Evolutionary conservation across 2,113 vertebrate species (phyloP).

Genomic region (Corvus moneduloides): DNA sequence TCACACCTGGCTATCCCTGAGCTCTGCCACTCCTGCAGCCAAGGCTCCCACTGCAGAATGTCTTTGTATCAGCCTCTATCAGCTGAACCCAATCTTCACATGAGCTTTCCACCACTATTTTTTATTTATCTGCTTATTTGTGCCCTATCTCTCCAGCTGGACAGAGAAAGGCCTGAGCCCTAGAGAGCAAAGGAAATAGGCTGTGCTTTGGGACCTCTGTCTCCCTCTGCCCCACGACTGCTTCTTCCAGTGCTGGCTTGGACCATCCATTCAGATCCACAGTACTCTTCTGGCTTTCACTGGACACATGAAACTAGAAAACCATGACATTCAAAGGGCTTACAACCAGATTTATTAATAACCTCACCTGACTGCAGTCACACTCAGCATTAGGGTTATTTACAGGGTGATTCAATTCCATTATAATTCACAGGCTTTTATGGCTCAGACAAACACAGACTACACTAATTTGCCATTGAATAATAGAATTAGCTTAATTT

Average conservation of each 20-base stretch:
- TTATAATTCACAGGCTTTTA: not conserved
- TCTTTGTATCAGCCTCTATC: not conserved
- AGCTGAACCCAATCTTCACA: not conserved
- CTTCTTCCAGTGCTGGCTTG: not conserved
- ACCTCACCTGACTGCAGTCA: not conserved
- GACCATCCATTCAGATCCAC: not conserved
- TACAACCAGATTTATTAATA: not conserved
- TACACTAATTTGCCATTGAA: not conserved
- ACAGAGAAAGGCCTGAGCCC: not conserved
- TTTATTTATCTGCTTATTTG: not conserved
- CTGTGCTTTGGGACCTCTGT: not conserved
- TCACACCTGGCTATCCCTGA: not conserved
- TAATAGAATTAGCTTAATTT: slow-evolving; percentile 19
- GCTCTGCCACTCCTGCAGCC: not conserved
- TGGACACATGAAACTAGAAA: not conserved
- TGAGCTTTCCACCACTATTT: not conserved
- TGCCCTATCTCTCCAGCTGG: not conserved
- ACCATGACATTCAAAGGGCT: not conserved
- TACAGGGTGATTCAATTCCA: not conserved
- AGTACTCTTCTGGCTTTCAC: not conserved
- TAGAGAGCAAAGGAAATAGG: not conserved
- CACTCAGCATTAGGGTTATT: not conserved
- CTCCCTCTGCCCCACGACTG: not conserved
- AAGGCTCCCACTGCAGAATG: not conserved
- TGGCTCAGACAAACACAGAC: not conserved